Base-by-base conservation (phyloP, 1,140 invertebrate genomes). In the Hyposmocoma kahamanoa region DNA sequence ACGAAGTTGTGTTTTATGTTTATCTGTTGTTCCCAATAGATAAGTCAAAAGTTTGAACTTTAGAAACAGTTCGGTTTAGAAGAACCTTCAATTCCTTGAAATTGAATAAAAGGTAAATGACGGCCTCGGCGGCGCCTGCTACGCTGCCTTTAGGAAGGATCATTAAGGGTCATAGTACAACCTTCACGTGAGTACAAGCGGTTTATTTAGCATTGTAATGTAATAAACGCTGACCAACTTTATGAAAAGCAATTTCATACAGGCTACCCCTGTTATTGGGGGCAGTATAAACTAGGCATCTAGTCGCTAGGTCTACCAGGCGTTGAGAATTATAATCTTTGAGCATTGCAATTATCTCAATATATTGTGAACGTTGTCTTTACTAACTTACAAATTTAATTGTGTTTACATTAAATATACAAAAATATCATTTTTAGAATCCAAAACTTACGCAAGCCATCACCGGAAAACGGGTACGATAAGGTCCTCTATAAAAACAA, bases 231-330 rank as follows among this genome's bases (percentile, higher is more conserved):
- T 53, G 47, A 55, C 53, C 54, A 50, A 67, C 63, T 64, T 50
- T 70, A 61, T 68, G 61, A 72, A 70, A 67, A 65, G 67, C 62
- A 68, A 72, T 74, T 72, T 68, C 53, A 69, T 61, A 59, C 55
- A 58, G 43, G 47, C 56, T 51, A 60, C 50, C 67, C 60, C 59
- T 70, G 51, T 71, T 67, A 77, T 77, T 80, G 72, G 39, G 68
- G 68, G 68, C 49, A 64, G 53, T 72, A 72, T 65, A 70, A 65
- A 59, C 57, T 60, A 56, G 63, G 59, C 62, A 59, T 48, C 53
- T 38, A 67, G 68, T 65, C 59, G 65, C 62, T 70, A n/a, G n/a
- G 53, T 58, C 57, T 53, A 50, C 53, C 50, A 65, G 53, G 62
- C 57, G 56, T 47, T 56, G 41, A 56, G 52, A 53, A 66, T 62